Evolutionary conservation across 2,888 invertebrate genomes (phyloP).

Genomic region (Galerucella calmariensis): DNA sequence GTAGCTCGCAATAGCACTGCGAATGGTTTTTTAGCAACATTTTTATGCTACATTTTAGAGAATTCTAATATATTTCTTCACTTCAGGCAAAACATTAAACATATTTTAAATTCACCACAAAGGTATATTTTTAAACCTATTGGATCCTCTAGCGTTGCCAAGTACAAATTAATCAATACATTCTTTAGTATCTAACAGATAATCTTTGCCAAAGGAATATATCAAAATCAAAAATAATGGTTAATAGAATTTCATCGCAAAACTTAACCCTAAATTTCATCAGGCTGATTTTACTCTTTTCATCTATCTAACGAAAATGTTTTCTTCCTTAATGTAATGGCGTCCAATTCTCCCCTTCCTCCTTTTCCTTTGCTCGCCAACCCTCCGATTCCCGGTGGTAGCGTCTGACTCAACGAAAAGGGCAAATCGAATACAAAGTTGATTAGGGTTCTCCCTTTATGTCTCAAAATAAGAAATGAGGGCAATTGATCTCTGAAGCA

Average conservation of each 20-base stretch:
- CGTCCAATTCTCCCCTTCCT: conserved; percentile 18
- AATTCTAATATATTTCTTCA: too few species aligned
- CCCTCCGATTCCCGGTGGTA: conserved; percentile 17
- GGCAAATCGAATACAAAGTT: conserved; percentile 32
- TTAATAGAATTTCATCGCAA: not conserved
- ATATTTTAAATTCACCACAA: too few species aligned
- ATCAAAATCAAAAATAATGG: not conserved
- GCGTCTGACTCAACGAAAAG: conserved; percentile 24
- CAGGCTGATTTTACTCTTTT: not conserved
- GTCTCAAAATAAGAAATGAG: conserved; percentile 39
- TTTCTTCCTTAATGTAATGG: conserved; percentile 15
- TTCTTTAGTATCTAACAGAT: not conserved
- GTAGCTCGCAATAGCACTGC: too few species aligned
- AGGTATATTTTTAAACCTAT: too few species aligned
- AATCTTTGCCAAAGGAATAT: not conserved
- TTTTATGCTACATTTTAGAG: too few species aligned
- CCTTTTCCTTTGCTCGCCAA: conserved; percentile 9
- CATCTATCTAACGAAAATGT: conserved; percentile 9
- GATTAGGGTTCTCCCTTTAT: conserved; percentile 28
- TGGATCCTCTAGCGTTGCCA: too few species aligned
- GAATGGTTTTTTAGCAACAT: too few species aligned
- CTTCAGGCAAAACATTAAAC: too few species aligned
- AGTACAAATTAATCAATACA: too few species aligned
- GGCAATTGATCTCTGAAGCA: conserved; percentile 27
- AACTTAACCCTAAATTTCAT: not conserved